Evolutionary conservation across 35 echinoderm and acorn worm genomes (phyloP).

Genomic region (Nesometra sesokonis): DNA sequence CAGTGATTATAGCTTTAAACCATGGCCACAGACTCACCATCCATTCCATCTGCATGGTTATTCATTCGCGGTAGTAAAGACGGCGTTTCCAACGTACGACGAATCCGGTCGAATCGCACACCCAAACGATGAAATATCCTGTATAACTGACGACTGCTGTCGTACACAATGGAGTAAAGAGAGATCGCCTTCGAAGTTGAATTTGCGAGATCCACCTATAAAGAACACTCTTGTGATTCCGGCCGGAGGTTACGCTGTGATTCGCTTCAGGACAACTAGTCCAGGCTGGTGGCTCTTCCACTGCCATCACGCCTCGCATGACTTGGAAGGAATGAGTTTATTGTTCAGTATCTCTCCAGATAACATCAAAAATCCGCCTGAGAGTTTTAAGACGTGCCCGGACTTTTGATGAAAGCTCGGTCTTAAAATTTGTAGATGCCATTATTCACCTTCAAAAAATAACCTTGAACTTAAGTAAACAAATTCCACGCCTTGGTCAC

Average conservation of each 20-base stretch:
- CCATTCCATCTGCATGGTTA: neutral
- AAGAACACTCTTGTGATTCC: neutral
- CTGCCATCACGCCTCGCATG: neutral
- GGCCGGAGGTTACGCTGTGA: neutral
- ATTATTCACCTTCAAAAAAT: too few relatives aligned
- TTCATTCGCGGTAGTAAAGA: neutral
- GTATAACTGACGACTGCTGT: neutral
- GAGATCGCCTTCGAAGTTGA: neutral
- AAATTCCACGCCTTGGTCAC: too few relatives aligned
- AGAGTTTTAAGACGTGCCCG: neutral
- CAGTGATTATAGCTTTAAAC: neutral
- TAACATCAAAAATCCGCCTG: neutral
- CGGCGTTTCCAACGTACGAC: neutral
- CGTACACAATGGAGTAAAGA: neutral
- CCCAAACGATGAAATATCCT: neutral
- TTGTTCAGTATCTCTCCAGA: neutral
- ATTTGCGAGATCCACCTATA: neutral
- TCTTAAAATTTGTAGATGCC: too few relatives aligned
- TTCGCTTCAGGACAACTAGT: neutral
- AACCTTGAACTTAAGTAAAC: too few relatives aligned
- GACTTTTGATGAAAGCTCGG: neutral
- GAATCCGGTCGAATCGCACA: neutral
- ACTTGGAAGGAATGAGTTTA: neutral
- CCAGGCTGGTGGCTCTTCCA: neutral
- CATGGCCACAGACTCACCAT: neutral